phyloP scores from a whole-genome alignment of 1,140 invertebrate genomes.

The Drosophila asahinai region DNA sequence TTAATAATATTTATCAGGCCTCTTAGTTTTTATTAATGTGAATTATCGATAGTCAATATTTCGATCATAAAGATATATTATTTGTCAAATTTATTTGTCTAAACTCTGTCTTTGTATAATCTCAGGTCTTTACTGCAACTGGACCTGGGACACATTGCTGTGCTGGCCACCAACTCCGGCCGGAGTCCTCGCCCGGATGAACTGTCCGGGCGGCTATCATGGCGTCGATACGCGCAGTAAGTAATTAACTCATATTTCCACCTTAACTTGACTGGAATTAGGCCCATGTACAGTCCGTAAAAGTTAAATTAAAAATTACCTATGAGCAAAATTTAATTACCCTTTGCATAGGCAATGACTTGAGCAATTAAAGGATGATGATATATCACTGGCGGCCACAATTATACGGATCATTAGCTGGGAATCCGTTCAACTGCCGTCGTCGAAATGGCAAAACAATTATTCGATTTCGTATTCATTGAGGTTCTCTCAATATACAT shows the following conservation, averaged over 20 bases:
- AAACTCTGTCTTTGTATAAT: background rate
- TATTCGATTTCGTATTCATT: constrained; percentile 41
- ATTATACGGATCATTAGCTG: constrained; percentile 38
- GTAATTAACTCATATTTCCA: constrained; percentile 70
- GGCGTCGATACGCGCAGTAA: constrained; percentile 91
- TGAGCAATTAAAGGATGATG: background rate
- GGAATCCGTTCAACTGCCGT: constrained; percentile 34
- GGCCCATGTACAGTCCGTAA: too few species aligned
- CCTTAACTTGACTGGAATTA: too few species aligned
- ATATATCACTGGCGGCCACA: constrained; percentile 13
- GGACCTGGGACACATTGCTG: constrained; percentile 90
- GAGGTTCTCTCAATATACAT: background rate
- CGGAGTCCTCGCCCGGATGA: constrained; percentile 87
- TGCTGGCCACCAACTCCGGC: constrained; percentile 92
- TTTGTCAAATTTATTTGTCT: background rate
- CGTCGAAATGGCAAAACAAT: constrained; percentile 29
- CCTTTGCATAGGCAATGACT: background rate
- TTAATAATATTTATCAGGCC: too few species aligned
- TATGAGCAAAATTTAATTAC: background rate
- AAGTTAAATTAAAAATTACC: background rate
- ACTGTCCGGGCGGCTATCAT: constrained; percentile 89
- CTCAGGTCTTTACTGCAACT: constrained; percentile 87
- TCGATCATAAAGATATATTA: background rate
- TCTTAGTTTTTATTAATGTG: too few species aligned
- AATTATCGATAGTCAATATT: too few species aligned